phyloP scores from a whole-genome alignment of 2,113 vertebrate species.

The Microtus ochrogaster region DNA sequence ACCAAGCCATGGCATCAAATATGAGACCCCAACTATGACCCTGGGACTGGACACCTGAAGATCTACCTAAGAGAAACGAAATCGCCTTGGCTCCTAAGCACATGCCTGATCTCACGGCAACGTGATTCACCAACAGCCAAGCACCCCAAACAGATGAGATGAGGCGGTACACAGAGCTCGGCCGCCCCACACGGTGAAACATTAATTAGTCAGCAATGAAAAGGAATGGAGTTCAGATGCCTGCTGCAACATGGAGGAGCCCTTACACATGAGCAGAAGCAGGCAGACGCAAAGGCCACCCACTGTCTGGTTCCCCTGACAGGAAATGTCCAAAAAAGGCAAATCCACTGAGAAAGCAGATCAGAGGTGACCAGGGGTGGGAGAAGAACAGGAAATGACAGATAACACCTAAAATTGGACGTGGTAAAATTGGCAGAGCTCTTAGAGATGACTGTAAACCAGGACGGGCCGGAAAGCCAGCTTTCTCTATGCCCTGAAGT shows the following conservation, averaged over 20 bases:
- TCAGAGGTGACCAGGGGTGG: not conserved
- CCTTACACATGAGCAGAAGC: not conserved
- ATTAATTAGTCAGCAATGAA: not conserved
- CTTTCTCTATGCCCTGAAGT: not conserved
- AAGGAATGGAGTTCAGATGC: not conserved
- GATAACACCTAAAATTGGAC: not conserved
- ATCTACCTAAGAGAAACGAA: not conserved
- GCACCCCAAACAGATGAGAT: not conserved
- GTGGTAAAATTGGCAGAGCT: not conserved
- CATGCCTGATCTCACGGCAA: not conserved
- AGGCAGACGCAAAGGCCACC: not conserved
- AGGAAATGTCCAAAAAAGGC: constrained; percentile 13
- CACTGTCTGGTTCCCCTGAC: not conserved
- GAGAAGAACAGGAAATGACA: not conserved
- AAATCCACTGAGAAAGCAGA: not conserved
- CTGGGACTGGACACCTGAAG: not conserved
- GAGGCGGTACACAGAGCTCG: too few relatives aligned
- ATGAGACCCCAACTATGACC: not conserved
- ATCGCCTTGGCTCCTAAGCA: not conserved
- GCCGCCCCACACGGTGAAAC: not conserved
- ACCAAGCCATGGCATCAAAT: not conserved
- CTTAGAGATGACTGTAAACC: not conserved
- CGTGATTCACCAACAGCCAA: not conserved
- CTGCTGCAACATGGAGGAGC: not conserved
- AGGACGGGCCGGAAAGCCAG: not conserved